Conservation (phyloP, 2,888 invertebrate genomes). For the Oasisia sp. region DNA sequence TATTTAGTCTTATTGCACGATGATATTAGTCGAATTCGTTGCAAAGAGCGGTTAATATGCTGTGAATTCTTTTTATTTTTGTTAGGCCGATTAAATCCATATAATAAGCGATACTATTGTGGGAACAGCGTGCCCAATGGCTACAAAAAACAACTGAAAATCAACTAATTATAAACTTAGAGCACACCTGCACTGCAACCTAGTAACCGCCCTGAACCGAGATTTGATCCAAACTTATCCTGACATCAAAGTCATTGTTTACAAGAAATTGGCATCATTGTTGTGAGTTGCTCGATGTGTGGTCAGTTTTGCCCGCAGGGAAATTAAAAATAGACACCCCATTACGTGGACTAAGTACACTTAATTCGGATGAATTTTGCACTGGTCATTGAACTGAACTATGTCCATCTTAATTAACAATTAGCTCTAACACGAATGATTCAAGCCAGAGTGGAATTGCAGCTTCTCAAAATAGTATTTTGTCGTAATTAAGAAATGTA, state of each 20-base stretch:
- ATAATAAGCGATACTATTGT: neutral
- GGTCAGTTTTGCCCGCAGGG: constrained; percentile 1
- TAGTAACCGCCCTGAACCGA: neutral
- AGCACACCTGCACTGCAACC: too few species aligned
- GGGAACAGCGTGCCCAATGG: too few species aligned
- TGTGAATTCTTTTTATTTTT: neutral
- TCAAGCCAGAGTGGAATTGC: too few species aligned
- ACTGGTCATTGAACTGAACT: neutral
- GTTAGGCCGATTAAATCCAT: neutral
- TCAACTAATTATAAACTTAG: neutral
- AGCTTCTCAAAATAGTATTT: too few species aligned
- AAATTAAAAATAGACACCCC: neutral
- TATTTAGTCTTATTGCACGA: too few species aligned
- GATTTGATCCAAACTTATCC: neutral
- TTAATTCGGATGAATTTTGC: neutral
- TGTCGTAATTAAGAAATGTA: too few species aligned
- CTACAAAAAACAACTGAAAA: too few species aligned
- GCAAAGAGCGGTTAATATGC: neutral
- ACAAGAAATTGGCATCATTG: neutral
- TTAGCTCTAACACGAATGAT: too few species aligned
- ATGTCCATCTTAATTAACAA: too few species aligned
- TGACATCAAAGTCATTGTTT: neutral
- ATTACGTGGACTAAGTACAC: neutral
- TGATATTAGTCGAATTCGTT: neutral
- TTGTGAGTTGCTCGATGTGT: neutral